Conservation (phyloP, 2,888 invertebrate genomes). For the Caradrina clavipalpis region DNA sequence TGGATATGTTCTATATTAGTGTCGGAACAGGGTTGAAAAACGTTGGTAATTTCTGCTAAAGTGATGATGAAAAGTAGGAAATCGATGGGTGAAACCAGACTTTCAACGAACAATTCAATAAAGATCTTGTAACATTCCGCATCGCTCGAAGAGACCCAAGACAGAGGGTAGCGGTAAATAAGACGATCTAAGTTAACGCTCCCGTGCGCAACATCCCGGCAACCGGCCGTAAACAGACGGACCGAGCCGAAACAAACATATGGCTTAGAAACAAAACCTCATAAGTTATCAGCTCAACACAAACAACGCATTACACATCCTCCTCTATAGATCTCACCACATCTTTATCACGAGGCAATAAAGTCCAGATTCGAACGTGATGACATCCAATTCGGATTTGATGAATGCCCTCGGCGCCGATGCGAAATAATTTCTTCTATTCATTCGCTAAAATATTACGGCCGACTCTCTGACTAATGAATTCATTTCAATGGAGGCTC, state of each 20-base stretch:
- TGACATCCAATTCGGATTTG: slow-evolving; percentile 67
- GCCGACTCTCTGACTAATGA: slow-evolving; percentile 81
- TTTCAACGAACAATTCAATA: slow-evolving; percentile 18
- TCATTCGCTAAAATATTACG: slow-evolving; percentile 84
- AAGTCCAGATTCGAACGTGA: slow-evolving; percentile 52
- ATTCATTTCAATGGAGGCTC: slow-evolving; percentile 80
- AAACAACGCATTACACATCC: slow-evolving; percentile 55
- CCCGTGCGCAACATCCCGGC: slow-evolving; percentile 24
- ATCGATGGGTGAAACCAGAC: not conserved
- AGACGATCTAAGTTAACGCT: slow-evolving; percentile 37
- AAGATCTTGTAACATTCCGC: slow-evolving; percentile 28
- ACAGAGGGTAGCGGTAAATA: slow-evolving; percentile 41
- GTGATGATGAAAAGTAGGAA: not conserved
- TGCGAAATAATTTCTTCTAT: slow-evolving; percentile 83
- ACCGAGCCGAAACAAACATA: slow-evolving; percentile 62
- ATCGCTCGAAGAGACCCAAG: slow-evolving; percentile 14
- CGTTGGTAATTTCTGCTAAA: not conserved
- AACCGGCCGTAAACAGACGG: slow-evolving; percentile 44
- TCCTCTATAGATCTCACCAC: slow-evolving; percentile 26
- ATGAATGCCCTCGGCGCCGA: slow-evolving; percentile 75
- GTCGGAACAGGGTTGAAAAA: not conserved
- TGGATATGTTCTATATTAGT: slow-evolving; percentile 38
- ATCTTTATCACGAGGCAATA: slow-evolving; percentile 58
- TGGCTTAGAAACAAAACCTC: slow-evolving; percentile 60
- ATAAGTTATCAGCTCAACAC: slow-evolving; percentile 64